A percentile compares a stretch with the other conserved stretches of the same genome.
These are phyloP conservation scores for Rhinatrema bivittatum DNA, from an alignment of 2,797 vertebrate genomes.

Conservation along the genomic window DNA sequence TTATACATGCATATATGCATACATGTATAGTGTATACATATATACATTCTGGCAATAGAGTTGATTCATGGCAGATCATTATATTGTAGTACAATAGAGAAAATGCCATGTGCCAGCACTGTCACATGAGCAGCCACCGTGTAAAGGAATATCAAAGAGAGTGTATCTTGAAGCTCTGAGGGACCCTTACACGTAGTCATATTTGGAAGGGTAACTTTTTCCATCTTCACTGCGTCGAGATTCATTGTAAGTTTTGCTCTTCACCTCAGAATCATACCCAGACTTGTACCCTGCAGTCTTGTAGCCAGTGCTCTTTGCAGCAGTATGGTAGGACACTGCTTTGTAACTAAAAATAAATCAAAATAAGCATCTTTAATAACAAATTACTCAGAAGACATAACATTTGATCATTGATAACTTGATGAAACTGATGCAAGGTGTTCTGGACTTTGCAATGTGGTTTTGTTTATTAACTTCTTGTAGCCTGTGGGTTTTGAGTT, in stretches of 20 bases:
- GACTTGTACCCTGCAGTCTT: constrained; percentile 49
- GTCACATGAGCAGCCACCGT: too few species aligned
- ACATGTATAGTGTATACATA: too few species aligned
- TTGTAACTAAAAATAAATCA: constrained; percentile 61
- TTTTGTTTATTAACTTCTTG: too few species aligned
- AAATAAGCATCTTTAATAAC: not conserved
- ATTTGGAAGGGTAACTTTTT: constrained; percentile 68
- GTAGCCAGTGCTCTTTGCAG: constrained; percentile 66
- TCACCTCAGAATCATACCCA: constrained; percentile 47
- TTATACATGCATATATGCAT: too few species aligned
- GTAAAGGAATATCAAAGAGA: too few species aligned
- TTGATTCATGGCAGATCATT: too few species aligned
- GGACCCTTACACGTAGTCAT: constrained; percentile 73
- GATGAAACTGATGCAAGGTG: too few species aligned
- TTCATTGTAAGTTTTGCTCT: constrained; percentile 53
- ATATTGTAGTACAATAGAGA: too few species aligned
- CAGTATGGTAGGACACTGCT: constrained; percentile 69
- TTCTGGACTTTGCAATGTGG: rapidly evolving
- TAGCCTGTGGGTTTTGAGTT: not conserved
- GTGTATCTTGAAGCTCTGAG: not conserved
- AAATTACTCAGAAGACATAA: too few species aligned
- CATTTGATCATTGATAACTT: too few species aligned
- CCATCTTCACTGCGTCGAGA: constrained; percentile 58
- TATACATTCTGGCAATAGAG: too few species aligned
- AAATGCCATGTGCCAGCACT: too few species aligned